Percentiles rank a stretch among this genome's conserved stretches.
These are phyloP conservation scores for Cylloceria caligata DNA, from an alignment of 2,888 invertebrate genomes.

Conservation along the genomic window DNA sequence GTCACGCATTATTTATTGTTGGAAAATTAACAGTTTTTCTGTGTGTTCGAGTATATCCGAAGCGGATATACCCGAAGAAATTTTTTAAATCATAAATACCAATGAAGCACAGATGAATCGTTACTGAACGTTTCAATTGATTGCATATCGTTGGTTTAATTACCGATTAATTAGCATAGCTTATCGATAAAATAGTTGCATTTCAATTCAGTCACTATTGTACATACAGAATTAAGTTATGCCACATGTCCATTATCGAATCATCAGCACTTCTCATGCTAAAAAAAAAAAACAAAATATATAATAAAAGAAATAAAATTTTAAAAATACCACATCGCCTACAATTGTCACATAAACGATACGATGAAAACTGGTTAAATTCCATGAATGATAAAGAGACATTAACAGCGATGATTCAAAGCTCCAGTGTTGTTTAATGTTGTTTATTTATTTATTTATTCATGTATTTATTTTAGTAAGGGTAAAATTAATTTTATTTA, in stretches of 20 bases:
- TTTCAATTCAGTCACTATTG: constrained; percentile 54
- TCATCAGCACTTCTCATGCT: constrained; percentile 63
- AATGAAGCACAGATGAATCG: not conserved
- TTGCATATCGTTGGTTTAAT: constrained; percentile 14
- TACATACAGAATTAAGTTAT: constrained; percentile 59
- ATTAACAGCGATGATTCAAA: not conserved
- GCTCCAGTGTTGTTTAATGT: constrained; percentile 18
- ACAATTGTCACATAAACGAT: constrained; percentile 27
- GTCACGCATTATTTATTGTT: not conserved
- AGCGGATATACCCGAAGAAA: too few species aligned
- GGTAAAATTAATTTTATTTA: constrained; percentile 24
- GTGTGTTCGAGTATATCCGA: constrained; percentile 10
- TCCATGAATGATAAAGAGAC: not conserved
- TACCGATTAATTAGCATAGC: constrained; percentile 6
- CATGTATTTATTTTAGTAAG: constrained; percentile 39
- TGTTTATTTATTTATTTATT: constrained; percentile 1
- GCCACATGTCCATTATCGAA: constrained; percentile 57
- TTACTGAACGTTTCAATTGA: constrained; percentile 2
- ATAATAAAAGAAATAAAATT: too few species aligned
- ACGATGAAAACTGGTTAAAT: not conserved
- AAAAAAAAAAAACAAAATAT: constrained; percentile 18
- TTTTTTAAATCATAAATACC: too few species aligned
- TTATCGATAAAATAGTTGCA: constrained; percentile 9
- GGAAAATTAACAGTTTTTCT: constrained; percentile 1
- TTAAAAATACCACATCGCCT: constrained; percentile 26